Evolutionary conservation across 2,888 invertebrate genomes (phyloP).

Genomic region (Epirrhoe alternata): DNA sequence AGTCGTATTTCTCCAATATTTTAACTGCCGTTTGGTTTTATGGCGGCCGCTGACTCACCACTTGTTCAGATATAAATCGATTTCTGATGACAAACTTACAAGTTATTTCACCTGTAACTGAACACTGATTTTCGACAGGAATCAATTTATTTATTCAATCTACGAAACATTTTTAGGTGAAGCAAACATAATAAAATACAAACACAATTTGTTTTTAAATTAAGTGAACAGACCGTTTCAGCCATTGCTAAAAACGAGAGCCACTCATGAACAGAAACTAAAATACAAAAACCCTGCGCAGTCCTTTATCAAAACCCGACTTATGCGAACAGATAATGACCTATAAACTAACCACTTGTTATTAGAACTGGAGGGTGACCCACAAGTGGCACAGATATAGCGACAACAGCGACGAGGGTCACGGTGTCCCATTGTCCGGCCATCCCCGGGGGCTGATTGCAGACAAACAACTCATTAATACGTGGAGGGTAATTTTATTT

Average conservation of each 20-base stretch:
- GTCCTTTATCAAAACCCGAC: too few species aligned
- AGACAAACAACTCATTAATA: constrained; percentile 37
- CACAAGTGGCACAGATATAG: not conserved
- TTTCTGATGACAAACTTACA: constrained; percentile 12
- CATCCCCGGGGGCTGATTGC: constrained; percentile 17
- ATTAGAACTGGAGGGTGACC: not conserved
- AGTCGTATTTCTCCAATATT: constrained; percentile 27
- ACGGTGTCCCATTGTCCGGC: constrained; percentile 25
- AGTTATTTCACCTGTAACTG: not conserved
- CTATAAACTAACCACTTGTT: not conserved
- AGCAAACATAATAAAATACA: not conserved
- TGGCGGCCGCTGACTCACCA: constrained; percentile 3
- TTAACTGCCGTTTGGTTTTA: constrained; percentile 27
- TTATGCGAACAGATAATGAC: not conserved
- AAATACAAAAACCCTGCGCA: too few species aligned
- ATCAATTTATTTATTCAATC: constrained; percentile 1
- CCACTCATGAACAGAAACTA: too few species aligned
- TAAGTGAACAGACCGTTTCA: not conserved
- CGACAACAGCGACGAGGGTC: not conserved
- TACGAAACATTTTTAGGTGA: not conserved
- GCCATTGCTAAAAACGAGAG: too few species aligned
- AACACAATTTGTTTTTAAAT: not conserved
- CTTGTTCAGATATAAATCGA: not conserved
- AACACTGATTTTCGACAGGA: not conserved
- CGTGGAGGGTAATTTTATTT: constrained; percentile 25